Percentiles rank a stretch among this genome's conserved stretches.
These are phyloP conservation scores for Pocillopora grandis DNA, from an alignment of 92 coral and sea anemone species.

Conservation along the genomic window DNA sequence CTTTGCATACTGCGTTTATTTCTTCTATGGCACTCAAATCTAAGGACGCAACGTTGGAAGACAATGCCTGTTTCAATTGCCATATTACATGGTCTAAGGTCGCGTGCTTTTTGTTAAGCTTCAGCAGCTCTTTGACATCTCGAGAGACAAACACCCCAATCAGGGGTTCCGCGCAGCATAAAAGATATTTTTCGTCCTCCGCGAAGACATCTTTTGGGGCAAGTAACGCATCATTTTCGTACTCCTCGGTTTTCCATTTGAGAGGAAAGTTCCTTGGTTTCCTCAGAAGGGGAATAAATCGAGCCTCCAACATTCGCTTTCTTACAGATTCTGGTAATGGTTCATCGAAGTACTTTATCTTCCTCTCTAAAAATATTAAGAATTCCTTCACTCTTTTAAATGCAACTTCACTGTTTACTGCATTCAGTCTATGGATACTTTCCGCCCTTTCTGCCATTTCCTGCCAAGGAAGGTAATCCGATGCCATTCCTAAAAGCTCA, in stretches of 20 bases:
- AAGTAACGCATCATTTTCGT: background rate
- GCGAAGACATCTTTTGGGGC: conserved; percentile 52
- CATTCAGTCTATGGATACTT: conserved; percentile 43
- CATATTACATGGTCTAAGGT: conserved; percentile 15
- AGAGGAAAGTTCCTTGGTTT: conserved; percentile 49
- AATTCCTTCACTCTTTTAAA: conserved; percentile 25
- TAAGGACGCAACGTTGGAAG: conserved; percentile 16
- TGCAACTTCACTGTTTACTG: conserved; percentile 31
- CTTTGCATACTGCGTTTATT: background rate
- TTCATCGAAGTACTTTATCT: background rate
- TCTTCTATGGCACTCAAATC: no score
- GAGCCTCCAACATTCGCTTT: background rate
- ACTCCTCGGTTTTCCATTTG: conserved; percentile 62
- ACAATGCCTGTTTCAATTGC: conserved; percentile 45
- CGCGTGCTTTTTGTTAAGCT: conserved; percentile 13
- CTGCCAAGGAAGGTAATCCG: conserved; percentile 60
- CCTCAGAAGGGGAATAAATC: conserved; percentile 52
- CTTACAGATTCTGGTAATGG: background rate
- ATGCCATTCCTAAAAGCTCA: conserved; percentile 60
- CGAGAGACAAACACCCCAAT: conserved; percentile 31
- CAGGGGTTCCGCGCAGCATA: conserved; percentile 42
- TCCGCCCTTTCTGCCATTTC: conserved; percentile 68
- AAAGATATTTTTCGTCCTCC: conserved; percentile 28
- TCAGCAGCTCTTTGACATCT: conserved; percentile 26
- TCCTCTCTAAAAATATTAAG: conserved; percentile 28